These are phyloP conservation scores for Coregonus ussuriensis DNA, from an alignment of 2,797 vertebrate genomes.

Conservation along the genomic window DNA sequence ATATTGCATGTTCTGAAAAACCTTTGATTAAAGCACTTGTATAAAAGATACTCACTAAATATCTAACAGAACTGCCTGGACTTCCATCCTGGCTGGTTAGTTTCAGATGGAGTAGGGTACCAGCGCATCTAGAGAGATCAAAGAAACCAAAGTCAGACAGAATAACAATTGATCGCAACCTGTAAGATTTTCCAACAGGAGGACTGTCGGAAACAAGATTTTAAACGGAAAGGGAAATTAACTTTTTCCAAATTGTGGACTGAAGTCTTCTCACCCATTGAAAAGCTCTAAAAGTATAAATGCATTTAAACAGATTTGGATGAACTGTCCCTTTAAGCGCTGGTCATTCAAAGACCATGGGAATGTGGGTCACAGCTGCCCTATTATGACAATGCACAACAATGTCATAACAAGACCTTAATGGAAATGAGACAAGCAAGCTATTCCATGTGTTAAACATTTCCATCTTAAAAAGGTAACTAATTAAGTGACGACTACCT, in stretches of 20 bases:
- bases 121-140: constrained; percentile 92
- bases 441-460: constrained; percentile 49
- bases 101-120: constrained; percentile 93
- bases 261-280: neutral
- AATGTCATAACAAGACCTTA: neutral
- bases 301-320: constrained; percentile 8
- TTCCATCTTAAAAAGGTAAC: constrained; percentile 43
- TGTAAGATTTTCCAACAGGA: neutral
- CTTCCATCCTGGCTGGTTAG: constrained; percentile 97
- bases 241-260: neutral
- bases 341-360: constrained; percentile 48
- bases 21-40: constrained; percentile 3
- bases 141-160: constrained; percentile 58
- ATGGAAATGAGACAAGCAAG: constrained; percentile 54
- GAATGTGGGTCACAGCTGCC: constrained; percentile 61
- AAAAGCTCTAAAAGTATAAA: neutral
- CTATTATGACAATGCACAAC: constrained; percentile 53
- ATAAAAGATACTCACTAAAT: constrained; percentile 82
- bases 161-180: constrained; percentile 16
- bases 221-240: neutral
- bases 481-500: constrained; percentile 24
- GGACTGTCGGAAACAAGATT: neutral
- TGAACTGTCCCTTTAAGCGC: constrained; percentile 60
- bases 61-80: constrained; percentile 97
- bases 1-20: constrained; percentile 11